These are phyloP conservation scores for Smithornis capensis DNA, from an alignment of 2,113 vertebrate species.

Conservation along the genomic window DNA sequence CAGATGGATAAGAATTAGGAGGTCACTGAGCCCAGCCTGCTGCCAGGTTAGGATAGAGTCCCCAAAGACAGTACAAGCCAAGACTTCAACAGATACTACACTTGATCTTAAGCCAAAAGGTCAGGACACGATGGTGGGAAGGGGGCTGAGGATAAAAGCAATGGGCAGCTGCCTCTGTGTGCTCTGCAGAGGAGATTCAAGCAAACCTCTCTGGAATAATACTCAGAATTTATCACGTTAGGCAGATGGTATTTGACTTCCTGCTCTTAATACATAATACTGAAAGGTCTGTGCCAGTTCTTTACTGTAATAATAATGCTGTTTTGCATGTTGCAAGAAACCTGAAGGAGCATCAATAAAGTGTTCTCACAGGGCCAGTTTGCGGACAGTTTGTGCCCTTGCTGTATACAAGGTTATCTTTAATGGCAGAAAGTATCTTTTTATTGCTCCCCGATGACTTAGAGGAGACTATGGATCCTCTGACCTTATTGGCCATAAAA, in stretches of 20 bases:
- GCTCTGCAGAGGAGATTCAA: background rate
- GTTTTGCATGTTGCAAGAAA: background rate
- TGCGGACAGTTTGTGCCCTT: background rate
- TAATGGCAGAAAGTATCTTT: constrained; percentile 25
- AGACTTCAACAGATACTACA: background rate
- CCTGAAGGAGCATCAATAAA: constrained; percentile 14
- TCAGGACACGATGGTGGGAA: background rate
- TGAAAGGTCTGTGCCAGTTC: constrained; percentile 19
- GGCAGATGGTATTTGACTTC: constrained; percentile 27
- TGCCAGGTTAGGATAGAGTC: background rate
- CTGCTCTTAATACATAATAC: constrained; percentile 3
- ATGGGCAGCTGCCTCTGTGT: background rate
- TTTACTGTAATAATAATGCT: background rate
- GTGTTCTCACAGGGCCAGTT: background rate
- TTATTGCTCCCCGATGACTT: constrained; percentile 21
- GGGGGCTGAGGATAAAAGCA: background rate
- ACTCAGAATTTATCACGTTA: background rate
- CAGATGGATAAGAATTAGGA: background rate
- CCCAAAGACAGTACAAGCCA: background rate
- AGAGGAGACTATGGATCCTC: background rate
- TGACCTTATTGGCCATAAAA: constrained; percentile 1
- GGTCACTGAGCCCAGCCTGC: background rate
- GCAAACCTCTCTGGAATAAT: constrained; percentile 5
- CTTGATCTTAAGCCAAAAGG: background rate
- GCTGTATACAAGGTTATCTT: background rate